Evolutionary conservation across 2,888 invertebrate species (phyloP).

Genomic region (Leistus spinibarbis): DNA sequence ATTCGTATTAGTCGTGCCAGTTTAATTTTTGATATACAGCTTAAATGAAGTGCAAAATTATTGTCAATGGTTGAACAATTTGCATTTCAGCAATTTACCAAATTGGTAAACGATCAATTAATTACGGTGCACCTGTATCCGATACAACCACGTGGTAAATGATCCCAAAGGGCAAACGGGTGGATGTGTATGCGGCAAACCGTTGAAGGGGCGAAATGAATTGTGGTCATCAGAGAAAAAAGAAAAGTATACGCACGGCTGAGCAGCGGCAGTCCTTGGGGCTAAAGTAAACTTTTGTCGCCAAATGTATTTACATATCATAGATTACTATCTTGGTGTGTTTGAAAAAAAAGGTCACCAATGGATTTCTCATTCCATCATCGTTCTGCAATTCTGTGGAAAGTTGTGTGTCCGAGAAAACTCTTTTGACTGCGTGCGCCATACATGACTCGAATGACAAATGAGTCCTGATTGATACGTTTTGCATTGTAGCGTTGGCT

Average conservation of each 20-base stretch:
- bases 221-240: not conserved
- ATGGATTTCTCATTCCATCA: not conserved
- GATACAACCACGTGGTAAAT: conserved; percentile 4
- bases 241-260: conserved; percentile 9
- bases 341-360: conserved; percentile 8
- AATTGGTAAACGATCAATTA: not conserved
- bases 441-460: conserved; percentile 27
- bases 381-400: conserved; percentile 13
- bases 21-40: not conserved
- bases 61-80: not conserved
- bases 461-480: conserved; percentile 27
- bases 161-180: not conserved
- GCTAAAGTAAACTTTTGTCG: conserved; percentile 11
- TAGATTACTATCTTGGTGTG: conserved; percentile 17
- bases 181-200: not conserved
- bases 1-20: not conserved
- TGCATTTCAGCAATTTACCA: not conserved
- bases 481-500: conserved; percentile 23
- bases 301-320: conserved; percentile 26
- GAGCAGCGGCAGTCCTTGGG: not conserved
- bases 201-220: not conserved
- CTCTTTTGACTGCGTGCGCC: not conserved
- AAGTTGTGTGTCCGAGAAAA: conserved; percentile 16
- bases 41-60: not conserved
- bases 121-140: not conserved